A percentile compares a stretch with the other conserved stretches of the same genome.
Conservation (phyloP, 2,888 invertebrate genomes). For the Tromatobia lineatoria region DNA sequence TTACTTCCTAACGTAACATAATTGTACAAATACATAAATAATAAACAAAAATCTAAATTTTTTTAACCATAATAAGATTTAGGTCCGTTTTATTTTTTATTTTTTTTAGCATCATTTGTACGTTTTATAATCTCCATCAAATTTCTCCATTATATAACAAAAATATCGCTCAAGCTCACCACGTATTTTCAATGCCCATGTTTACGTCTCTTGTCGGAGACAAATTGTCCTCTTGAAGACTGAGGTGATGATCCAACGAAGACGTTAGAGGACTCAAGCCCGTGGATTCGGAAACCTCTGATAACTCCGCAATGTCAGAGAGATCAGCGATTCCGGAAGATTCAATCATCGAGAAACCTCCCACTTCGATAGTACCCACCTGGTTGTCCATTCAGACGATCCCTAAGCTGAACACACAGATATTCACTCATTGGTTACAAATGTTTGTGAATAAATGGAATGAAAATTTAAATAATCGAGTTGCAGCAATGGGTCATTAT, state of each 20-base stretch:
- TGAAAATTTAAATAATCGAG: neutral
- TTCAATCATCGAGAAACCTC: conserved; percentile 82
- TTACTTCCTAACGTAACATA: no score
- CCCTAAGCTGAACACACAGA: conserved; percentile 68
- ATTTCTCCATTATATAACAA: neutral
- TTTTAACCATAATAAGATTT: no score
- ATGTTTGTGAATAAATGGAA: neutral
- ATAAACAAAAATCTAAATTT: no score
- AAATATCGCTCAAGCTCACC: conserved; percentile 76
- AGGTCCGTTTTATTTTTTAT: no score
- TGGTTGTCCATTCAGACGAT: conserved; percentile 83
- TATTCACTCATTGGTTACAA: neutral
- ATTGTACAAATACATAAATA: no score
- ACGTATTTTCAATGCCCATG: conserved; percentile 86
- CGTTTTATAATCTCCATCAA: neutral
- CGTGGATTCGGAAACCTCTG: conserved; percentile 81
- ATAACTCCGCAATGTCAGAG: conserved; percentile 79
- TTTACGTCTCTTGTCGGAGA: conserved; percentile 77
- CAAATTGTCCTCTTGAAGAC: conserved; percentile 81
- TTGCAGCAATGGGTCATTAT: no score
- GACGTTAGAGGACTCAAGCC: conserved; percentile 83
- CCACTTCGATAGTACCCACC: conserved; percentile 78
- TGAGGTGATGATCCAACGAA: conserved; percentile 82
- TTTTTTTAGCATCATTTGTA: no score
- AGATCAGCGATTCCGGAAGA: conserved; percentile 79